Evolutionary conservation across 2,113 vertebrate species (phyloP).

Genomic region (Silurus glanis): DNA sequence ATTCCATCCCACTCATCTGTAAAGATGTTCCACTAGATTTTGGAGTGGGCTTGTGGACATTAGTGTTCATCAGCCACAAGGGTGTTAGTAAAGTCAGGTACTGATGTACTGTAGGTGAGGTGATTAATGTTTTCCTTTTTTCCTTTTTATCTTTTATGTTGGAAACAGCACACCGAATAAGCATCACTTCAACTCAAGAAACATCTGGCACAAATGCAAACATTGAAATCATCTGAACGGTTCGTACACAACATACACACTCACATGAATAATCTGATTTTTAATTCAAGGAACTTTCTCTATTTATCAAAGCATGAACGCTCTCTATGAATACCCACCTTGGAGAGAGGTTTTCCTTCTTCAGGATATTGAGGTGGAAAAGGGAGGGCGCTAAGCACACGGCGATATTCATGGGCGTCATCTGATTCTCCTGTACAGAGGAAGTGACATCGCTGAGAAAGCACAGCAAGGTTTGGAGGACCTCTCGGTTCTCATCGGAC

Average conservation of each 20-base stretch:
- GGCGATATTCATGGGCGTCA: constrained; percentile 97
- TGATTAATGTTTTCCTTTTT: too few species aligned
- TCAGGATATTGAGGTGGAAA: constrained; percentile 93
- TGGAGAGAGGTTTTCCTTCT: constrained; percentile 90
- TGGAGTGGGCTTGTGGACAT: too few species aligned
- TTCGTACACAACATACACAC: neutral
- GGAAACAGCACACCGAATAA: neutral
- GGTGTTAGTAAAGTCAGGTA: too few species aligned
- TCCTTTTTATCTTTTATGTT: too few species aligned
- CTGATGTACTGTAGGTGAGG: too few species aligned
- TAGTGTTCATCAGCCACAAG: too few species aligned
- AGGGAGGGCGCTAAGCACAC: constrained; percentile 96
- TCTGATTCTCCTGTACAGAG: constrained; percentile 93
- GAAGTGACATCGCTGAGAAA: constrained; percentile 91
- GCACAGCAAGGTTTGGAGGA: constrained; percentile 89
- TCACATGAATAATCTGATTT: neutral
- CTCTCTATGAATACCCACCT: constrained; percentile 67
- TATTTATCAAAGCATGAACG: neutral
- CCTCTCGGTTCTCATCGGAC: constrained; percentile 93
- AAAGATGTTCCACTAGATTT: too few species aligned
- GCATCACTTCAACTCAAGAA: neutral
- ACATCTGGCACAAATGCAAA: neutral
- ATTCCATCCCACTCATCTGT: too few species aligned
- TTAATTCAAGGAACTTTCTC: neutral
- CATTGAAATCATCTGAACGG: neutral